Evolutionary conservation across 2,888 invertebrate genomes (phyloP).

Genomic region (Encarsia formosa): DNA sequence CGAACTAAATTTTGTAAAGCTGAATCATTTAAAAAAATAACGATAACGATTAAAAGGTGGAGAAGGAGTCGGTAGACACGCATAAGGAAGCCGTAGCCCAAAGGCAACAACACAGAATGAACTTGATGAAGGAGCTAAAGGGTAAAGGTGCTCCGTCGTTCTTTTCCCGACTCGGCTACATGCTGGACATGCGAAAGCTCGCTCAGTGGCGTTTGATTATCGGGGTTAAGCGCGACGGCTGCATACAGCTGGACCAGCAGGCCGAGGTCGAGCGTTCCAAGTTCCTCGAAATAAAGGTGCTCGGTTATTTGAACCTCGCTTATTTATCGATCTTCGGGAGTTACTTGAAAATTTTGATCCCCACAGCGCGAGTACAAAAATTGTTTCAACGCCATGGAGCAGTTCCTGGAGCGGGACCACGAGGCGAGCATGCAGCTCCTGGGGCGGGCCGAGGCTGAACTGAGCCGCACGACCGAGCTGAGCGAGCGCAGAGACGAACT

Average conservation of each 20-base stretch:
- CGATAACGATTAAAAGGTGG: neutral
- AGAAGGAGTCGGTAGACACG: neutral
- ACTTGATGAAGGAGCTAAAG: neutral
- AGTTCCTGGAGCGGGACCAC: slow-evolving; percentile 61
- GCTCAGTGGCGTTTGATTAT: slow-evolving; percentile 55
- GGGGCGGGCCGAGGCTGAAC: slow-evolving; percentile 53
- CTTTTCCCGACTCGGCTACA: slow-evolving; percentile 59
- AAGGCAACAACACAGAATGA: no score
- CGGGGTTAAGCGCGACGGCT: slow-evolving; percentile 53
- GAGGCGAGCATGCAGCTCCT: slow-evolving; percentile 58
- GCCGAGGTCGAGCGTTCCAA: slow-evolving; percentile 55
- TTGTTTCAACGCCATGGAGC: slow-evolving; percentile 59
- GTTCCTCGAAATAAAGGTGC: slow-evolving; percentile 52
- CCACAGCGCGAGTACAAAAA: slow-evolving; percentile 43
- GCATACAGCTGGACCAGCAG: slow-evolving; percentile 57
- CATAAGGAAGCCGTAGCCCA: neutral
- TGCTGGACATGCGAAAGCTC: slow-evolving; percentile 55
- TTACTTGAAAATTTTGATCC: neutral
- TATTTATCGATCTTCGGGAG: no score
- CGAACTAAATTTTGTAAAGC: no score
- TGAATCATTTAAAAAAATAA: neutral
- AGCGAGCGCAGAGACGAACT: slow-evolving; percentile 33
- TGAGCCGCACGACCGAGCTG: slow-evolving; percentile 44
- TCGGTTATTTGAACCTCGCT: no score
- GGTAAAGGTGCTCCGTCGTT: neutral